These are phyloP conservation scores for Pelecanoides urinatrix DNA, from an alignment of 2,113 vertebrate species.

Conservation along the genomic window DNA sequence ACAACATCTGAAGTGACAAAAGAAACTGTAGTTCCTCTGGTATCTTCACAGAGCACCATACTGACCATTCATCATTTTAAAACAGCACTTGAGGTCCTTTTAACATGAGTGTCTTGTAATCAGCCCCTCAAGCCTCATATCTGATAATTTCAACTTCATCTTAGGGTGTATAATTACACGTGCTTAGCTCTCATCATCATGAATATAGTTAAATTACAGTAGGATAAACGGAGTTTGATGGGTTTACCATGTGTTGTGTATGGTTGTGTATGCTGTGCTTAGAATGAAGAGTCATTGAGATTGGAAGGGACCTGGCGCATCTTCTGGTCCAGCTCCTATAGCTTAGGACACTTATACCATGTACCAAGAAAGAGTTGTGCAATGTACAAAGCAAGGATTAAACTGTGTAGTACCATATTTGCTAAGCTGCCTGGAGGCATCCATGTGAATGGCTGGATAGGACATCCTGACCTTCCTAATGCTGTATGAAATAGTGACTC, in stretches of 20 bases:
- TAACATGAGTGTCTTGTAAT: neutral
- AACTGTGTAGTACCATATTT: neutral
- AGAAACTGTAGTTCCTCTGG: neutral
- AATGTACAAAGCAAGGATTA: neutral
- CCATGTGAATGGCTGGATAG: neutral
- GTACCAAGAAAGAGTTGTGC: neutral
- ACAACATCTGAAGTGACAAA: neutral
- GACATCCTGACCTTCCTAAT: neutral
- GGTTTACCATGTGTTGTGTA: neutral
- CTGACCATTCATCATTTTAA: neutral
- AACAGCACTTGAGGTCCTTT: neutral
- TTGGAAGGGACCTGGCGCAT: neutral
- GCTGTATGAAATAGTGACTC: neutral
- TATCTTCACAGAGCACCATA: neutral
- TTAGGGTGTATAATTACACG: neutral
- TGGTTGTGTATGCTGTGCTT: neutral
- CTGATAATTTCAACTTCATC: neutral
- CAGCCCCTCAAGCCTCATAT: neutral
- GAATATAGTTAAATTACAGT: neutral
- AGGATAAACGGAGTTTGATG: neutral
- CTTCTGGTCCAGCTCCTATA: neutral
- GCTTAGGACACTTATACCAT: neutral
- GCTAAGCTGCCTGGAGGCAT: neutral
- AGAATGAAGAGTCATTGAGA: neutral
- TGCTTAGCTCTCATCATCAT: neutral